Conservation (phyloP, 2,888 invertebrate genomes). For the Gastrophysa polygoni region DNA sequence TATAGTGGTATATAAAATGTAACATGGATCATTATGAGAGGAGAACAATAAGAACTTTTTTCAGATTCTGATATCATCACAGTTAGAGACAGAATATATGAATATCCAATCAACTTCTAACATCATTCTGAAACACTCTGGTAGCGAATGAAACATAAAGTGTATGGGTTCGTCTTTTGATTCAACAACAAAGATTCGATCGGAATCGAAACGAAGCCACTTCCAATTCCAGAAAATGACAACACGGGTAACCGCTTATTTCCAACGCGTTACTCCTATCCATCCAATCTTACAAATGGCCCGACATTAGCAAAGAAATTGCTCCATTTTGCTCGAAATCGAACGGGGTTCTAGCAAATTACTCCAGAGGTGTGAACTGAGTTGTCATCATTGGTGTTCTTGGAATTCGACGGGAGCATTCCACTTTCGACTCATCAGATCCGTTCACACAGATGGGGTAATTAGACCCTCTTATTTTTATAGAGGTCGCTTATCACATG, state of each 20-base stretch:
- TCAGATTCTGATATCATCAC: too few species aligned
- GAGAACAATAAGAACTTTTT: too few species aligned
- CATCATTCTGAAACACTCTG: too few species aligned
- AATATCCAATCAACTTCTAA: too few species aligned
- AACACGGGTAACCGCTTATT: slow-evolving; percentile 1
- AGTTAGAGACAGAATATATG: too few species aligned
- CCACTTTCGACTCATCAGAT: slow-evolving; percentile 22
- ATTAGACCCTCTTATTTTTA: slow-evolving; percentile 30
- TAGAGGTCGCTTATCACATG: slow-evolving; percentile 21
- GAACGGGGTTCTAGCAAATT: slow-evolving; percentile 25
- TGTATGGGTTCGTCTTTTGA: too few species aligned
- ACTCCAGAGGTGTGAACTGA: slow-evolving; percentile 29
- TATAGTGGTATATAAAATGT: too few species aligned
- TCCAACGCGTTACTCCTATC: background rate
- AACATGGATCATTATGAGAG: too few species aligned
- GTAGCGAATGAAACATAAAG: too few species aligned
- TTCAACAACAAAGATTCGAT: too few species aligned
- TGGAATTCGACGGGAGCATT: slow-evolving; percentile 27
- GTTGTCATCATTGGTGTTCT: slow-evolving; percentile 30
- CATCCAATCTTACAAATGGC: slow-evolving; percentile 17
- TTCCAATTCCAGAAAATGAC: background rate
- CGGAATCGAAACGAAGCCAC: background rate
- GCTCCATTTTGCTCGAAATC: slow-evolving; percentile 19
- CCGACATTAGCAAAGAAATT: slow-evolving; percentile 29
- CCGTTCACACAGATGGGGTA: slow-evolving; percentile 29